Conservation (phyloP, 2,888 invertebrate species). For the Exephanes ischioxanthus region DNA sequence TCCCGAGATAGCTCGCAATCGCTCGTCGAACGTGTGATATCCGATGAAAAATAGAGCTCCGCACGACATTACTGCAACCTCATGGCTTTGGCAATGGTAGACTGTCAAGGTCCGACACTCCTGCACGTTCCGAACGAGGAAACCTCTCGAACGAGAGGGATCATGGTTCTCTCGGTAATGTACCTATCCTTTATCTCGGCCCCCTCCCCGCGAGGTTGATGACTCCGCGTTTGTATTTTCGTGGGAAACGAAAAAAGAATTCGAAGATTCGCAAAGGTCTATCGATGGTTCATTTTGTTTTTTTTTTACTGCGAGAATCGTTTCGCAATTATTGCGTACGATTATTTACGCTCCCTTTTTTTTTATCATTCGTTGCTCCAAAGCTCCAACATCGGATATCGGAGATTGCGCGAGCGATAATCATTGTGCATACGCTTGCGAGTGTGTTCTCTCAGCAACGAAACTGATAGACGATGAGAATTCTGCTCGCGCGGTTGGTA, state of each 20-base stretch:
- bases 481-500: too few species aligned
- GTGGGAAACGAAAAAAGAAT: neutral
- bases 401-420: neutral
- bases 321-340: too few species aligned
- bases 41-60: slow-evolving; percentile 38
- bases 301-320: too few species aligned
- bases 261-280: neutral
- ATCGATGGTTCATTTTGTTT: neutral
- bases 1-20: neutral
- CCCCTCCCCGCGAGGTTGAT: neutral
- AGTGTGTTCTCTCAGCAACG: too few species aligned
- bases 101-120: slow-evolving; percentile 49
- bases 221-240: neutral
- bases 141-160: neutral
- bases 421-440: too few species aligned
- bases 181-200: neutral
- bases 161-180: slow-evolving; percentile 18
- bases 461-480: too few species aligned
- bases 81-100: slow-evolving; percentile 65
- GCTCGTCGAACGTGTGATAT: slow-evolving; percentile 31
- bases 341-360: too few species aligned
- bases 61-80: slow-evolving; percentile 63
- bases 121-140: neutral
- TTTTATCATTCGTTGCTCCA: neutral
- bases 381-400: neutral